A percentile compares a stretch with the other conserved stretches of the same genome.
These are phyloP conservation scores for Philaethria dido DNA, from an alignment of 2,888 invertebrate genomes.

Conservation along the genomic window DNA sequence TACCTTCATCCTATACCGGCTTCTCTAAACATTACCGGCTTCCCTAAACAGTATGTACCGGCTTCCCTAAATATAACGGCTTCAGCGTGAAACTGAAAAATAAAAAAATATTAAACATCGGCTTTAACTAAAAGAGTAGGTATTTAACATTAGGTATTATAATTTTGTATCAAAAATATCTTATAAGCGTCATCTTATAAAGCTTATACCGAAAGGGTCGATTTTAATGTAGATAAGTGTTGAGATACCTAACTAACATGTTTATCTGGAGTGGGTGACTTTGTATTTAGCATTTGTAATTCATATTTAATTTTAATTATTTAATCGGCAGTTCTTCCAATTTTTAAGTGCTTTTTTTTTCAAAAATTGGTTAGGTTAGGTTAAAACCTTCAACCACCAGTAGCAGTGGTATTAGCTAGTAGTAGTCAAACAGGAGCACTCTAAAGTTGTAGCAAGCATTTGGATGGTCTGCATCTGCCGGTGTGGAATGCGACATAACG, in stretches of 20 bases:
- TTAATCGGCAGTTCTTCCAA: background rate
- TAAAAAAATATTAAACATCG: background rate
- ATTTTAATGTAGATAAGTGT: conserved; percentile 1
- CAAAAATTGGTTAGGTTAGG: background rate
- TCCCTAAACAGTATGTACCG: too few relatives aligned
- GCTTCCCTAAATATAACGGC: background rate
- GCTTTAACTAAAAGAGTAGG: background rate
- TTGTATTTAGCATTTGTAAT: background rate
- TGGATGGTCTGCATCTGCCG: too few relatives aligned
- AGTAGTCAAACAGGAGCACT: too few relatives aligned
- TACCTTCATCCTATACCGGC: too few relatives aligned
- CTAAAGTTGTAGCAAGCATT: too few relatives aligned
- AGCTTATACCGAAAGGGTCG: background rate
- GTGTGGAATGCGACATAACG: too few relatives aligned
- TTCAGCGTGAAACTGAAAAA: too few relatives aligned
- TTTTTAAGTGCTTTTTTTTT: background rate
- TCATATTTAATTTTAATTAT: conserved; percentile 3
- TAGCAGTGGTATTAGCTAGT: too few relatives aligned
- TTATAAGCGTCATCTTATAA: conserved; percentile 1
- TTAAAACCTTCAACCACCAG: too few relatives aligned
- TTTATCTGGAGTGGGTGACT: background rate
- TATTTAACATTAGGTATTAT: background rate
- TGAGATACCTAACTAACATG: background rate
- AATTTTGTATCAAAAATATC: background rate
- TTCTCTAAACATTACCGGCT: too few relatives aligned